These are phyloP conservation scores for Crossaster papposus DNA, from an alignment of 53 echinoderm and acorn worm genomes.

Conservation along the genomic window DNA sequence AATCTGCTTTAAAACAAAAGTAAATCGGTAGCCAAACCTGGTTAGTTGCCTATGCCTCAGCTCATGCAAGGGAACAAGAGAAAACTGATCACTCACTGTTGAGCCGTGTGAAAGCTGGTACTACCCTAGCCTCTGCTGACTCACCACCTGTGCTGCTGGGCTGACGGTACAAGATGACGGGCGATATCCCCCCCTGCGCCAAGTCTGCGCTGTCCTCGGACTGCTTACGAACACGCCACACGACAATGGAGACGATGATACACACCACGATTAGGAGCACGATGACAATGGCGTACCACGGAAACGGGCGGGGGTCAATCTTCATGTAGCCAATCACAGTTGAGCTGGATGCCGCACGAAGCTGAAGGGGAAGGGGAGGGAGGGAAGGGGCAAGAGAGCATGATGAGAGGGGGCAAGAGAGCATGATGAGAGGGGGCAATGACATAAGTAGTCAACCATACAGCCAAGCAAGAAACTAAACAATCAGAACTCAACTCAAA, in stretches of 20 bases:
- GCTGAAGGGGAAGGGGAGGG: slow-evolving; percentile 5
- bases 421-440: not conserved
- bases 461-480: not conserved
- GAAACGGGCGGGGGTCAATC: slow-evolving; percentile 17
- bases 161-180: slow-evolving; percentile 36
- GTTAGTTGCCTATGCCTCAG: not conserved
- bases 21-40: slow-evolving; percentile 16
- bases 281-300: slow-evolving; percentile 59
- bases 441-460: not conserved
- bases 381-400: not conserved
- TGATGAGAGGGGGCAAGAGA: not conserved
- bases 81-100: slow-evolving; percentile 46
- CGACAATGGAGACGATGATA: slow-evolving; percentile 45
- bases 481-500: not conserved
- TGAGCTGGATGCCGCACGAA: not conserved
- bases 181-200: not conserved
- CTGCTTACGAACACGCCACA: slow-evolving; percentile 46
- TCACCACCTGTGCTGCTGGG: slow-evolving; percentile 43
- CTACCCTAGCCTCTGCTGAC: slow-evolving; percentile 42
- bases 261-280: slow-evolving; percentile 32
- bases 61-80: not conserved
- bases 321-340: slow-evolving; percentile 25
- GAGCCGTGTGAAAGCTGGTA: not conserved
- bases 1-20: not conserved
- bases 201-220: slow-evolving; percentile 4